Evolutionary conservation across 2,888 invertebrate genomes (phyloP), one percentile per base, ranked within the genome.

Genomic region (Polyploca ridens): DNA sequence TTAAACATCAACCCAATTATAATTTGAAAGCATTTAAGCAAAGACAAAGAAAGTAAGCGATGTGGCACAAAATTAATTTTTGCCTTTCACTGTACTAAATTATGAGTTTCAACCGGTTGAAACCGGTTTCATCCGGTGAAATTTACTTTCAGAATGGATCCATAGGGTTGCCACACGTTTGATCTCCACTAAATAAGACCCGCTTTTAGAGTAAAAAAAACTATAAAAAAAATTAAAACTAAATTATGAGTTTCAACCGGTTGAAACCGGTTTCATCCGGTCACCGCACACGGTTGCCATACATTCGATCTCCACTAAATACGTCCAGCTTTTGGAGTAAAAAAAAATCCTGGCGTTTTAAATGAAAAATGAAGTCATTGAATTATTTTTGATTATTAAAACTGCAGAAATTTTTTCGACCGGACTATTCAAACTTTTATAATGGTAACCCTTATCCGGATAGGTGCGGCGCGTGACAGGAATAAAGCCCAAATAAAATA

Each of bases 201-300:
- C n/a, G 0, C n/a, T 46, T 1, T 46, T 46, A 8, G 46, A n/a
- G n/a, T n/a, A n/a, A n/a, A n/a, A n/a, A n/a, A n/a, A n/a, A n/a
- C n/a, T n/a, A n/a, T n/a, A n/a, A n/a, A n/a, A n/a, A n/a, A n/a
- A n/a, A n/a, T n/a, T n/a, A n/a, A n/a, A n/a, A 70, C 69, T 68
- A 69, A 74, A 68, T 73, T 70, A 69, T 67, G 64, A 68, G 71
- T 69, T 66, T 41, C 57, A 66, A 69, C 64, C 64, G 66, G 49
- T 63, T 33, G 38, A 63, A 64, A 64, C 66, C 61, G 65, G 66
- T 62, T 63, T 65, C 65, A 67, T 64, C 71, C 66, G 62, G 66
- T 62, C 54, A n/a, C n/a, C n/a, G n/a, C 19, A 54, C 19, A 54
- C 19, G 54, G 54, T 54, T 54, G 16, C 2, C 19, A 46, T n/a